Evolutionary conservation across 2,797 vertebrate species (phyloP), one percentile per base, ranked within the genome.

Genomic region (Eulemur coronatus): DNA sequence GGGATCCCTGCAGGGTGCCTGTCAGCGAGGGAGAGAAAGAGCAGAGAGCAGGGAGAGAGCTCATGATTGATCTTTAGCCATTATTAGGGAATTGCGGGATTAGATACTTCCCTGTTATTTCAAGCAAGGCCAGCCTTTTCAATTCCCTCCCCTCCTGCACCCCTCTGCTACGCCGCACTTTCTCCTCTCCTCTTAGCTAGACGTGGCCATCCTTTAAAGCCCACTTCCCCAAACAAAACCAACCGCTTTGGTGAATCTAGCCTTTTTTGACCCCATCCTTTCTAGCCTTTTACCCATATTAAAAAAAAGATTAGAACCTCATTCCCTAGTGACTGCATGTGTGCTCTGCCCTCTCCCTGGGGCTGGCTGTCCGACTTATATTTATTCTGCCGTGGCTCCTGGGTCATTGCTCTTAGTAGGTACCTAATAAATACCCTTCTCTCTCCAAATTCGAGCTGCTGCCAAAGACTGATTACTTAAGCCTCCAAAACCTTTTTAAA

Each of bases 401-500:
- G 8, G 78, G 48, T 73, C 93, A 70, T 35, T 22, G 63, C 69
- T 89, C 33, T 95, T 69, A 48, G 14, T 11, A 89, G 67, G 33
- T 41, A 91, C 75, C 79, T 78, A 80, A 91, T 91, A 97, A 95
- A 93, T 84, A 80, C 33, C 50, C 11, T 43, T 65, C 55, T 46
- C 82, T 96, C 89, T 94, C 86, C 46, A 81, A 93, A 94, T 91
- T 84, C 14, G 3, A 84, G 91, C 93, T 76, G 52, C 95, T 94
- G 97, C 93, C 93, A 86, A 88, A 93, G 86, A 82, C 84, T 86
- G 91, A 91, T 94, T 82, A 80, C 91, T 91, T 89, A 76, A 94
- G 93, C 93, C 86, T 95, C 89, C 63, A 35, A 91, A 86, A 84
- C 90, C 95, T 97, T 96, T 97, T 96, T 9, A 91, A 97, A 97